Conservation (phyloP, 2,113 vertebrate genomes). For the Lycocorax pyrrhopterus region DNA sequence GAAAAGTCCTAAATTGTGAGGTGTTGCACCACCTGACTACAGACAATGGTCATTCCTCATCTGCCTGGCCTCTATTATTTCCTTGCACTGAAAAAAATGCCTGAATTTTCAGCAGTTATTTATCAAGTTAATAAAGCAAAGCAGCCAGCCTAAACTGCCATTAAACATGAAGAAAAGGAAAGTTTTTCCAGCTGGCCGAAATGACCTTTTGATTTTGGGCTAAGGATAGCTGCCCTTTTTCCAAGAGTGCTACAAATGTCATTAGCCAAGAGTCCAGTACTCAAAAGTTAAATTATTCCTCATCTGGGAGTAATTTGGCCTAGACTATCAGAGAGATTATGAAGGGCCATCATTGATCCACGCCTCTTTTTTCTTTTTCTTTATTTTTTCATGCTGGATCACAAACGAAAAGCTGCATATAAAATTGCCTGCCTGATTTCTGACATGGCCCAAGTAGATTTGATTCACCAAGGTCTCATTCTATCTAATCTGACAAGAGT, state of each 20-base stretch:
- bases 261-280: neutral
- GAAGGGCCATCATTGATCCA: neutral
- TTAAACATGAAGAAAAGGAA: neutral
- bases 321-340: neutral
- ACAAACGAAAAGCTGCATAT: neutral
- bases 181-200: neutral
- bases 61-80: neutral
- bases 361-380: neutral
- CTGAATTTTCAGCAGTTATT: neutral
- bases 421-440: neutral
- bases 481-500: neutral
- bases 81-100: neutral
- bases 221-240: neutral
- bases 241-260: neutral
- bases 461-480: neutral
- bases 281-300: neutral
- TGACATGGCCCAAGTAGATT: neutral
- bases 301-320: neutral
- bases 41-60: neutral
- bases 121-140: neutral
- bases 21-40: neutral
- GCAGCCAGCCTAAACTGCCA: neutral
- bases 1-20: neutral
- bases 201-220: neutral
- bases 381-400: neutral